Evolutionary conservation across 2,888 invertebrate species (phyloP), one percentile per base, ranked within the genome.

Genomic region (Callyntrura sp.): DNA sequence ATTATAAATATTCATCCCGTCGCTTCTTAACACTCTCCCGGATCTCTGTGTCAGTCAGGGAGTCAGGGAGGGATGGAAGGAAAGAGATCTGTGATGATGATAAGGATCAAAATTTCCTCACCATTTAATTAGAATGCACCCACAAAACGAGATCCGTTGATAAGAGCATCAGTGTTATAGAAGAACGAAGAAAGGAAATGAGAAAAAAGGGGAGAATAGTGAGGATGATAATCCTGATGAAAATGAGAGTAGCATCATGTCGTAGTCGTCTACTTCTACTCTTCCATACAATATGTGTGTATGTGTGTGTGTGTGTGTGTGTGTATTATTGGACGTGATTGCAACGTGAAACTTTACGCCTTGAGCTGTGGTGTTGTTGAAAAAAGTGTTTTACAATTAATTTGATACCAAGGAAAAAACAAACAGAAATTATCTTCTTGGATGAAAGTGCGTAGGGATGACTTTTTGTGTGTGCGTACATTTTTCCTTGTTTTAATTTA

Each of bases 101-200:
- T 82, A 88, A 88, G 28, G 62, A 88, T 88, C 88, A 88, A 82
- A 82, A 83, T 82, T 82, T 88, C 88, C 76, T 88, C 88, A 68
- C 82, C 23, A 11, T 88, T 82, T 82, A 88, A 88, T 88, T 88
- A 82, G 88, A 73, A 88, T 88, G 51, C 82, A 87, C 45, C 23
- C 43, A 79, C n/a, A 20, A 84, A 17, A 73, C 76, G 20, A 70
- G 70, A 70, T 17, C n/a, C n/a, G n/a, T n/a, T n/a, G n/a, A n/a
- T n/a, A n/a, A n/a, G n/a, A n/a, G n/a, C n/a, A n/a, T n/a, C 4
- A 48, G 20, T 70, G 68, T 68, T 68, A 68, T n/a, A n/a, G n/a
- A n/a, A n/a, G n/a, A n/a, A n/a, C n/a, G 25, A 62, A 23, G 20
- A 73, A 73, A 73, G 73, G 73, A 73, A 73, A 73, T 45, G 73